Percentiles rank a stretch among this genome's conserved stretches.
phyloP scores from a whole-genome alignment of 2,797 vertebrate genomes.

The Knipowitschia caucasica region DNA sequence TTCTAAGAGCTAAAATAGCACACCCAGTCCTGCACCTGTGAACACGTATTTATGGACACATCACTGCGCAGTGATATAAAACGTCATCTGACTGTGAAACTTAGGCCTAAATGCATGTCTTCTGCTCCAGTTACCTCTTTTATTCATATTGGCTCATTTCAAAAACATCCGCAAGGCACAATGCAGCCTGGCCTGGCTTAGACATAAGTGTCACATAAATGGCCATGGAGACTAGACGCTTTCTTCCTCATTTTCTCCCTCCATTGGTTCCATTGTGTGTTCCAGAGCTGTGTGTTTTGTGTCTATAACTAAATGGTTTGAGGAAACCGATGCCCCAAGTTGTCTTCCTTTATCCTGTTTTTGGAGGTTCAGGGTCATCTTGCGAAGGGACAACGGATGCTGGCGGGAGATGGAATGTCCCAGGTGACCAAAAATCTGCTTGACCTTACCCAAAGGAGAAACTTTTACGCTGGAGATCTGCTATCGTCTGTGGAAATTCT shows the following conservation, averaged over 20 bases:
- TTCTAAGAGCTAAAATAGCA: conserved; percentile 49
- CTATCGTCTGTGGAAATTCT: conserved; percentile 97
- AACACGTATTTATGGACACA: conserved; percentile 58
- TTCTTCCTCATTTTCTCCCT: conserved; percentile 55
- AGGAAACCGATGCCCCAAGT: conserved; percentile 69
- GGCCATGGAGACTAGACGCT: conserved; percentile 48
- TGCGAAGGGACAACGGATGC: conserved; percentile 91
- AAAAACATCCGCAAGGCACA: conserved; percentile 58
- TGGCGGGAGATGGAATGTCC: conserved; percentile 97
- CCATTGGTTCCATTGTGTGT: conserved; percentile 56
- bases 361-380: conserved; percentile 96
- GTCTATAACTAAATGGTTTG: conserved; percentile 15
- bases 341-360: conserved; percentile 62
- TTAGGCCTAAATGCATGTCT: conserved; percentile 58
- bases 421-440: conserved; percentile 96
- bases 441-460: conserved; percentile 96
- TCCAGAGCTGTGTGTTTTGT: conserved; percentile 16
- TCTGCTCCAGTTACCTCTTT: conserved; percentile 71
- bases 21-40: conserved; percentile 51
- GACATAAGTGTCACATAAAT: conserved; percentile 64
- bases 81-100: conserved; percentile 57
- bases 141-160: conserved; percentile 63
- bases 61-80: conserved; percentile 57
- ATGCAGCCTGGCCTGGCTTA: conserved; percentile 46
- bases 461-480: conserved; percentile 96